Percentiles rank a stretch among this genome's conserved stretches.
phyloP scores from a whole-genome alignment of 2,113 vertebrate species.

The Holacanthus passer region DNA sequence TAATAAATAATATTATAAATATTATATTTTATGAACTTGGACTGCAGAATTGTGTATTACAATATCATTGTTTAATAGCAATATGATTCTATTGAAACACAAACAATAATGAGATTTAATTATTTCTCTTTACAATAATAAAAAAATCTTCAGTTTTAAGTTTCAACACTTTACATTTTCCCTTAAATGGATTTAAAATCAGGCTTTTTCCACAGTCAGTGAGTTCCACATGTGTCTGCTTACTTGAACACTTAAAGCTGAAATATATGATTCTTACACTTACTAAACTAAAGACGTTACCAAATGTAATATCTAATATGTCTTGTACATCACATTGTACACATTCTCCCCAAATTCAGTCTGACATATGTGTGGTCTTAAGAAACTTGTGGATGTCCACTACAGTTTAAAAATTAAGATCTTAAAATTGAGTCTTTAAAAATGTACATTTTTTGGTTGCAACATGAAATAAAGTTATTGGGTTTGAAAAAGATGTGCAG shows the following conservation, averaged over 20 bases:
- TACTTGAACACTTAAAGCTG: no score
- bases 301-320: neutral
- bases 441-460: no score
- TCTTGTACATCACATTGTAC: neutral
- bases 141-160: neutral
- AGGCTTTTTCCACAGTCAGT: no score
- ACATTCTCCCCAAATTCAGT: no score
- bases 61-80: neutral
- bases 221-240: no score
- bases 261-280: no score
- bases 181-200: neutral
- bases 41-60: neutral
- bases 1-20: neutral
- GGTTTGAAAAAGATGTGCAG: no score
- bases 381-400: no score
- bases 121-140: neutral
- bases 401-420: no score
- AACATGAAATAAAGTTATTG: no score
- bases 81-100: neutral
- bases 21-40: neutral
- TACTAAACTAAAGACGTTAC: neutral
- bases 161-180: neutral
- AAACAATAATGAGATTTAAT: neutral
- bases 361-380: no score
- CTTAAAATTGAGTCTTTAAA: no score